Evolutionary conservation across 1,140 invertebrate species (phyloP), one percentile per base, ranked within the genome.

Genomic region (Tetramorium alpestre): DNA sequence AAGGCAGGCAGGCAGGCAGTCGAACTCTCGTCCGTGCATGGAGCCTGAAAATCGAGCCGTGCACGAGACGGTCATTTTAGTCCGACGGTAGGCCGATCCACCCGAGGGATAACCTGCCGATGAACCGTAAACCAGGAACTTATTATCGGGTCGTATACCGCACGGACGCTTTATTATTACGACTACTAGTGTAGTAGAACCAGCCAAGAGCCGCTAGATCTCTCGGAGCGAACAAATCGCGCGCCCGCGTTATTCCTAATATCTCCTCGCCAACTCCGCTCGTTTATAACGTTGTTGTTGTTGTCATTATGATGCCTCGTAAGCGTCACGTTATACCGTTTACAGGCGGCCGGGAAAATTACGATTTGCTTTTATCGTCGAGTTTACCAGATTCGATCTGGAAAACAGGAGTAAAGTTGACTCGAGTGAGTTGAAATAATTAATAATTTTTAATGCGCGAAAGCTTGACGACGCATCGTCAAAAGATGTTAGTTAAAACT

Each of bases 111-210:
- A 92, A 92, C 90, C 91, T 91, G 90, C 90, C 92, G 93, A 94
- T 94, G 92, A 94, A 94, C 94, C 92, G 93, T 94, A 93, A 94
- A 94, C 90, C 89, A 94, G 92, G 92, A 94, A 94, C 92, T 94
- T 93, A 94, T 94, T 94, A 93, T 88, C 84, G 84, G 38, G 49
- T 89, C 82, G 60, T 89, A 78, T 93, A 90, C 89, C 38, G 70
- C 89, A 89, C 87, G 33, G 87, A 87, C 88, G 91, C 88, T 92
- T 92, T 93, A 93, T 93, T 93, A 93, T 92, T 90, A 90, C 86
- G 81, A 88, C 87, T 87, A 89, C 56, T 51, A 84, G 22, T 44
- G 11, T 38, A 60, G 73, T 0, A 11, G 44, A 47, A 10, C 7
- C 22, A 11, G 58, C 56, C 10, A 18, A 64, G 70, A 25, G 49